A percentile compares a stretch with the other conserved stretches of the same genome.
Conservation (phyloP, 2,888 invertebrate genomes). For the Pherbina coryleti region DNA sequence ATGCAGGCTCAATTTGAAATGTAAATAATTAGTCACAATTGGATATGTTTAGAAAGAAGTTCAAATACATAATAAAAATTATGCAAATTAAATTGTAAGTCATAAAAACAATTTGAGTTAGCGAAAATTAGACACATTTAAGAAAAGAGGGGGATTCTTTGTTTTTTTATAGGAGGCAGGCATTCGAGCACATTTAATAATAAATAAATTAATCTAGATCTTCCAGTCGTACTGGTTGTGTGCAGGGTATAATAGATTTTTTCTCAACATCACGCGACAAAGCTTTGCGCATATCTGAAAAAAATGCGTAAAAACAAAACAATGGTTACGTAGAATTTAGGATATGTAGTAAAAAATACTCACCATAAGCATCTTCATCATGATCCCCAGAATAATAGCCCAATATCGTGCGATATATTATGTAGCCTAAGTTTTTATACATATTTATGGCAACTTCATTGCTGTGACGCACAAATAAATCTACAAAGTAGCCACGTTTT, state of each 20-base stretch:
- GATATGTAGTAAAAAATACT: conserved; percentile 47
- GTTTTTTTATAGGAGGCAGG: not conserved
- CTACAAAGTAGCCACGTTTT: conserved; percentile 96
- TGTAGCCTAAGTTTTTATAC: conserved; percentile 96
- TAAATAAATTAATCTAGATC: conserved; percentile 50
- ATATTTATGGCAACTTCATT: conserved; percentile 98
- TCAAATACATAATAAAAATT: not conserved
- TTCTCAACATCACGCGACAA: conserved; percentile 91
- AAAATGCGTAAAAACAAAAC: not conserved
- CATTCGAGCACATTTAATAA: conserved; percentile 43
- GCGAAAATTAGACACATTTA: not conserved
- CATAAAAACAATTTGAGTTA: conserved; percentile 11
- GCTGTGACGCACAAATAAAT: conserved; percentile 97
- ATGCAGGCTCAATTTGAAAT: not conserved
- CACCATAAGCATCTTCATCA: conserved; percentile 99
- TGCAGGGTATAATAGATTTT: conserved; percentile 92
- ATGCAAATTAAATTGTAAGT: conserved; percentile 11
- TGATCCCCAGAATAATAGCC: conserved; percentile 99
- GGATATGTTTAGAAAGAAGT: not conserved
- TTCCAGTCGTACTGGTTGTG: conserved; percentile 95
- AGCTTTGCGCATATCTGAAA: conserved; percentile 97
- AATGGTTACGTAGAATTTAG: not conserved
- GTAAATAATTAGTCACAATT: not conserved
- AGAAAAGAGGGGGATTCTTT: not conserved
- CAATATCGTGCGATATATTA: conserved; percentile 94